These are phyloP conservation scores for Zoanthus solanderi DNA, from an alignment of 92 coral and sea anemone species.

Conservation along the genomic window DNA sequence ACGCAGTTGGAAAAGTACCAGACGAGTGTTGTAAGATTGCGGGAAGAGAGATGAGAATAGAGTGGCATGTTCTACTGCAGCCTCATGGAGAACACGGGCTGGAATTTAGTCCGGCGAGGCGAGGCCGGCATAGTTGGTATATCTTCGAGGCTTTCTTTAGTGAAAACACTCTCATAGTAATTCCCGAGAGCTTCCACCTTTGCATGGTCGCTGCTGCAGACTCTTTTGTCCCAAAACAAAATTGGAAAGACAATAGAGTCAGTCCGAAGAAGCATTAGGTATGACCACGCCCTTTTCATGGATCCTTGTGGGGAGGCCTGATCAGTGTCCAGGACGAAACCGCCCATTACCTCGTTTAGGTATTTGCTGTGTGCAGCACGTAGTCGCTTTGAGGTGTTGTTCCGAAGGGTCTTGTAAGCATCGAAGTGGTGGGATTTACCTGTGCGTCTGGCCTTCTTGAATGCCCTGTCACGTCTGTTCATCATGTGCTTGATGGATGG, in stretches of 20 bases:
- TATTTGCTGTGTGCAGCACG: background rate
- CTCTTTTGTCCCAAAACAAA: background rate
- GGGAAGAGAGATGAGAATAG: too few species aligned
- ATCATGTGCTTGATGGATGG: background rate
- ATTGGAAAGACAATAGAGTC: background rate
- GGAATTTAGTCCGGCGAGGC: slow-evolving; percentile 30
- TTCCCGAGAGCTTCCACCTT: too few species aligned
- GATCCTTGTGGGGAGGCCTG: background rate
- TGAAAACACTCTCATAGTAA: too few species aligned
- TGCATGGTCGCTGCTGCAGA: background rate
- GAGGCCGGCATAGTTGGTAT: background rate
- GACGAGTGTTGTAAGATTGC: background rate
- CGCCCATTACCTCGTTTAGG: background rate
- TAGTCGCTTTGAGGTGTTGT: background rate
- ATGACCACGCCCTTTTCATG: background rate
- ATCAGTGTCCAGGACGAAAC: background rate
- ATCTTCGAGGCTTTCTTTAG: too few species aligned
- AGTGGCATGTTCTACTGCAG: too few species aligned
- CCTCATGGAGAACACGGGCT: slow-evolving; percentile 19
- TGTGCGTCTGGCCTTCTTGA: too few species aligned
- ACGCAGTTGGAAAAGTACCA: slow-evolving; percentile 37
- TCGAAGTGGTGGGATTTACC: too few species aligned
- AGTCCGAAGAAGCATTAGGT: background rate
- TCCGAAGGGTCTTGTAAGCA: too few species aligned
- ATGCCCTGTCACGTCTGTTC: too few species aligned